Conservation (phyloP, 2,888 invertebrate species). For the Aspidapion aeneum region DNA sequence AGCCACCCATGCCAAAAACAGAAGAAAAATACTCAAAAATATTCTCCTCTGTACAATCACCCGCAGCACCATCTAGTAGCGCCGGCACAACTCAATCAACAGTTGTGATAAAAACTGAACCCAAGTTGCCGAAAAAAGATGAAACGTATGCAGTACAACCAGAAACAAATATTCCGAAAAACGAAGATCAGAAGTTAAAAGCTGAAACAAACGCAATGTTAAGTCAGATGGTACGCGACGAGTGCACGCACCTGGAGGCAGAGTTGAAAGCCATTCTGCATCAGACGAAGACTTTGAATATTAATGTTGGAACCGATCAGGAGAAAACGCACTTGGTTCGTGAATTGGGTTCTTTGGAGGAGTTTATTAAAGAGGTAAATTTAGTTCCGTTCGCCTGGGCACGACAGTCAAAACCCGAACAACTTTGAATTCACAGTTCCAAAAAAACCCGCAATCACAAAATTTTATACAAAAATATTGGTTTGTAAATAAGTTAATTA, state of each 20-base stretch:
- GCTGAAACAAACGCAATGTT: constrained; percentile 45
- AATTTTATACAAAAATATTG: too few relatives aligned
- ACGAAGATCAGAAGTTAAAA: constrained; percentile 22
- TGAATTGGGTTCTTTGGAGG: constrained; percentile 53
- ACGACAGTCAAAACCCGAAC: too few relatives aligned
- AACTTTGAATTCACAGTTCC: too few relatives aligned
- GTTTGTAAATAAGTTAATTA: too few relatives aligned
- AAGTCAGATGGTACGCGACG: constrained; percentile 60
- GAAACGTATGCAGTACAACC: not conserved
- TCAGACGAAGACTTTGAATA: constrained; percentile 52
- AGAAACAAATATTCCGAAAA: constrained; percentile 7
- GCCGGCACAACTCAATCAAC: too few relatives aligned
- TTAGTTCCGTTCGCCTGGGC: too few relatives aligned
- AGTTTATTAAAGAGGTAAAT: constrained; percentile 62
- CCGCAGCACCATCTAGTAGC: constrained; percentile 6
- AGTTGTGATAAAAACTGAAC: constrained; percentile 16
- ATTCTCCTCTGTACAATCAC: constrained; percentile 24
- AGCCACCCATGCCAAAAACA: not conserved
- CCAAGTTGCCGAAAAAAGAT: not conserved
- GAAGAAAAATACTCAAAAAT: constrained; percentile 28
- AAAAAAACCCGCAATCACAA: too few relatives aligned
- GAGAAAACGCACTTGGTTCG: constrained; percentile 54
- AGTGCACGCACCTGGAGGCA: constrained; percentile 61
- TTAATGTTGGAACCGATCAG: constrained; percentile 55
- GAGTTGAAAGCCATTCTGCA: constrained; percentile 61